Percentiles rank a stretch among this genome's conserved stretches.
These are phyloP conservation scores for Digitonthophagus gazella DNA, from an alignment of 2,888 invertebrate species.

Conservation along the genomic window DNA sequence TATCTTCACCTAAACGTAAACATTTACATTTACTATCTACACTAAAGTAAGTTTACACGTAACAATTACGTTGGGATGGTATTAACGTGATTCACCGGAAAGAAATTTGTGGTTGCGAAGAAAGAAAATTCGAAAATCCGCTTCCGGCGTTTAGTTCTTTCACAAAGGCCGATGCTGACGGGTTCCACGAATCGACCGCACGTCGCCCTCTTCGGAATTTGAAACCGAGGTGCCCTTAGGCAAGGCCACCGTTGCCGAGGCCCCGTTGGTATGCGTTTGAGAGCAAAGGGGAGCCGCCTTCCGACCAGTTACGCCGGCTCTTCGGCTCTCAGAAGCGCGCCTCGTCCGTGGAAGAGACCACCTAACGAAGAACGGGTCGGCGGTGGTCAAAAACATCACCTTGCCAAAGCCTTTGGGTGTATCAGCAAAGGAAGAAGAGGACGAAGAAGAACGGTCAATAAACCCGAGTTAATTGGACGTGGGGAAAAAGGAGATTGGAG, in stretches of 20 bases:
- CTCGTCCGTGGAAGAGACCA: neutral
- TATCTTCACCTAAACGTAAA: neutral
- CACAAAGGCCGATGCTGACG: neutral
- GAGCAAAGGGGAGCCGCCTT: neutral
- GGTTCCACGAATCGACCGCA: neutral
- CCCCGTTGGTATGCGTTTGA: neutral
- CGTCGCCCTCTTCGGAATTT: neutral
- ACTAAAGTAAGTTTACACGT: neutral
- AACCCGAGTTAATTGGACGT: neutral
- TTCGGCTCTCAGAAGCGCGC: too few relatives aligned
- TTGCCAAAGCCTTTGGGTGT: neutral
- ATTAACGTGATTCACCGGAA: neutral
- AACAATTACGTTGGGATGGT: neutral
- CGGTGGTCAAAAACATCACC: neutral
- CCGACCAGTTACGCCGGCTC: neutral
- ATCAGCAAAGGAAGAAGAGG: too few relatives aligned
- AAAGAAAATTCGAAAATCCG: too few relatives aligned
- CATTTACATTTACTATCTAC: neutral
- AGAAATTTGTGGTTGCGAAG: too few relatives aligned
- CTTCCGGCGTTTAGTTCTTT: neutral
- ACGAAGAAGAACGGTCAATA: neutral
- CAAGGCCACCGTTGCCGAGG: neutral
- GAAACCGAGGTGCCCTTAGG: neutral
- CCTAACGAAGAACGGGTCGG: neutral
- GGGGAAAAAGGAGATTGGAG: neutral